Base-by-base conservation (phyloP, 2,797 vertebrate species). In the Nannoperca obscura region DNA sequence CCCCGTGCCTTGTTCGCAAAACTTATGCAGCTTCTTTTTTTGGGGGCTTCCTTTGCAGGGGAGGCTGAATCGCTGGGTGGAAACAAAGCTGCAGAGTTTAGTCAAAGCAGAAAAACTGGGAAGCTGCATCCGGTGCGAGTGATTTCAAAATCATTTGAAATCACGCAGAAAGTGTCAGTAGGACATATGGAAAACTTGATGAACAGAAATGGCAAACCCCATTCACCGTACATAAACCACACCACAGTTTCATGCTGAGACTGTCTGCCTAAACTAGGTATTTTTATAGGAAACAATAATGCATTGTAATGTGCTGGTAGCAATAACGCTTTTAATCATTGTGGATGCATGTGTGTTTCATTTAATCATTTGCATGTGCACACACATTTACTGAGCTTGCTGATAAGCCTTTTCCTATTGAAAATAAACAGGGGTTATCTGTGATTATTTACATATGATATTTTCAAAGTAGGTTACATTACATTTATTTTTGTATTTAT, bases 141-240 rank as follows among this genome's bases (percentile, higher is more conserved):
- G 0, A 17, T 78, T 86, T 83, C 86, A 85, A 76, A 91, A 81
- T 86, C 86, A 27, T 27, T 27, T 27, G 24, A 27, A 27, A 27
- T 27, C 24, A 27, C 24, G 24, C 34, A 40, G 14, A 57, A 44
- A 57, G 24, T 44, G 40, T 40, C 36, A 8, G 58, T 7, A 49
- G 20, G n/a, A n/a, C 5, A 58, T 36, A 38, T 11, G 36, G 8
- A 58, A 20, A 38, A 38, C 27, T 8, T 22, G 14, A 6, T 22
- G 14, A 6, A 36, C 4, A 7, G 55, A 59, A 54, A 12, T 36
- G 2, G n/a, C 19, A 32, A 19, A 30, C 9, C 15, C 27, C 30
- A 47, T 52, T 52, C 11, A 14, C 12, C 10, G 13, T 2, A 52
- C 10, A 12, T 13, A 12, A 14, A 22, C 12, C 6, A n/a, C 2